Conservation (phyloP, 2,888 invertebrate species). For the Liodrosophila aerea region DNA sequence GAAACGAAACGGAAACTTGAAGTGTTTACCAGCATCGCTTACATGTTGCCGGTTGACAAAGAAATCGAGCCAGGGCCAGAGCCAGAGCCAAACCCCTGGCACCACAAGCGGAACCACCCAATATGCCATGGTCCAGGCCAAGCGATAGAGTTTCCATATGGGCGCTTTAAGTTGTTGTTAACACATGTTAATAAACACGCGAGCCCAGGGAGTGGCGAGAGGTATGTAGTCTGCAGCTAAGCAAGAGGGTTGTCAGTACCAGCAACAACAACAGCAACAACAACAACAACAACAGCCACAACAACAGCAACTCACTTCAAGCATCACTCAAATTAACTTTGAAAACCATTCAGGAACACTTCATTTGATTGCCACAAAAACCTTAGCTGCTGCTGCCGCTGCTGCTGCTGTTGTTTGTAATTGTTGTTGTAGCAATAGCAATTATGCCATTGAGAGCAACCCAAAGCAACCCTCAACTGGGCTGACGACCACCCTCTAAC, state of each 20-base stretch:
- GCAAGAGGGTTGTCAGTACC: slow-evolving; percentile 69
- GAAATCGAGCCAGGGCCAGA: slow-evolving; percentile 23
- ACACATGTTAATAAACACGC: slow-evolving; percentile 79
- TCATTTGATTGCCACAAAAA: slow-evolving; percentile 81
- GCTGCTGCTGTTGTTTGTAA: slow-evolving; percentile 65
- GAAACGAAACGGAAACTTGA: slow-evolving; percentile 69
- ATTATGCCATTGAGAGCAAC: slow-evolving; percentile 76
- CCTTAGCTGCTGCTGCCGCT: slow-evolving; percentile 39
- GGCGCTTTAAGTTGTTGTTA: slow-evolving; percentile 79
- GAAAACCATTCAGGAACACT: slow-evolving; percentile 82
- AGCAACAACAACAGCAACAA: slow-evolving; percentile 41
- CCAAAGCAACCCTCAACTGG: slow-evolving; percentile 37
- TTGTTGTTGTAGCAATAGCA: slow-evolving; percentile 79
- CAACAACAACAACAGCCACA: slow-evolving; percentile 2
- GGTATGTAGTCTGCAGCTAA: slow-evolving; percentile 2
- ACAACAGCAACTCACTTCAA: slow-evolving; percentile 48
- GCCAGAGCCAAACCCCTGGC: slow-evolving; percentile 19
- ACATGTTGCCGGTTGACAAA: slow-evolving; percentile 54
- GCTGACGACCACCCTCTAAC: not conserved
- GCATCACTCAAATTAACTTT: slow-evolving; percentile 82
- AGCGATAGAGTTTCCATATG: slow-evolving; percentile 55
- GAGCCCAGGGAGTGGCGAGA: slow-evolving; percentile 36
- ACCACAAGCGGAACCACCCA: slow-evolving; percentile 46
- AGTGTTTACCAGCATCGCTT: slow-evolving; percentile 78
- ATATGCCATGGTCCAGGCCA: slow-evolving; percentile 10